These are phyloP conservation scores for Synanthedon formicaeformis DNA, from an alignment of 2,888 invertebrate species.

Conservation along the genomic window DNA sequence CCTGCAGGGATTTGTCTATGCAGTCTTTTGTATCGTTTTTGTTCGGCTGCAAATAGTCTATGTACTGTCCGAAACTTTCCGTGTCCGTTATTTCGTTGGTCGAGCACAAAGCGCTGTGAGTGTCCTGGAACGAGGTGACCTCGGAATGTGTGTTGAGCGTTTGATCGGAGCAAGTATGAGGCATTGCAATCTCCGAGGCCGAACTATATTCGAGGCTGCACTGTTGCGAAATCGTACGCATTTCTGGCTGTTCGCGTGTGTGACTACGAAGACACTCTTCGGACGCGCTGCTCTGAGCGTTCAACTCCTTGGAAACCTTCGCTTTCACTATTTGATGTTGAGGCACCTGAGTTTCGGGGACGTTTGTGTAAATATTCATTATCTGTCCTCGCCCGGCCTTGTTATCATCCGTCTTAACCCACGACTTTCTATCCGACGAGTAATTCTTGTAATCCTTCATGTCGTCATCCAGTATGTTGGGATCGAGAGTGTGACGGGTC, in stretches of 20 bases:
- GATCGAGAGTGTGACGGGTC: conserved; percentile 68
- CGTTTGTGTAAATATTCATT: conserved; percentile 75
- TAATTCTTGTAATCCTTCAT: conserved; percentile 67
- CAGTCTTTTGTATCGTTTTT: conserved; percentile 37
- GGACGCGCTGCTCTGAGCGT: conserved; percentile 51
- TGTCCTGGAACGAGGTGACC: conserved; percentile 59
- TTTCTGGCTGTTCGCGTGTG: conserved; percentile 52
- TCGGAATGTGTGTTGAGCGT: conserved; percentile 63
- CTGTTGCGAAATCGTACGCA: conserved; percentile 78
- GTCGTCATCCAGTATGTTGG: conserved; percentile 75
- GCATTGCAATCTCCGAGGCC: conserved; percentile 66
- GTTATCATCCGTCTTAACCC: conserved; percentile 46
- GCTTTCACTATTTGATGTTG: conserved; percentile 69
- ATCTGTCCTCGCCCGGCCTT: conserved; percentile 46
- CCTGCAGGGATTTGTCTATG: conserved; percentile 53
- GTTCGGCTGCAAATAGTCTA: conserved; percentile 52
- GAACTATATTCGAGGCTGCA: conserved; percentile 79
- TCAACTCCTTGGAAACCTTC: conserved; percentile 35
- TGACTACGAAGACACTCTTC: conserved; percentile 59
- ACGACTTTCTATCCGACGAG: conserved; percentile 44
- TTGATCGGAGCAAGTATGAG: conserved; percentile 64
- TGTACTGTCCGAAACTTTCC: conserved; percentile 63
- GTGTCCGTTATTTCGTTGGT: conserved; percentile 65
- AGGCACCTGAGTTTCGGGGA: conserved; percentile 72
- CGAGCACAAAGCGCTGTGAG: conserved; percentile 59